A percentile compares a stretch with the other conserved stretches of the same genome.
phyloP scores from a whole-genome alignment of 1,140 invertebrate genomes.

The Parasteatoda tepidariorum region DNA sequence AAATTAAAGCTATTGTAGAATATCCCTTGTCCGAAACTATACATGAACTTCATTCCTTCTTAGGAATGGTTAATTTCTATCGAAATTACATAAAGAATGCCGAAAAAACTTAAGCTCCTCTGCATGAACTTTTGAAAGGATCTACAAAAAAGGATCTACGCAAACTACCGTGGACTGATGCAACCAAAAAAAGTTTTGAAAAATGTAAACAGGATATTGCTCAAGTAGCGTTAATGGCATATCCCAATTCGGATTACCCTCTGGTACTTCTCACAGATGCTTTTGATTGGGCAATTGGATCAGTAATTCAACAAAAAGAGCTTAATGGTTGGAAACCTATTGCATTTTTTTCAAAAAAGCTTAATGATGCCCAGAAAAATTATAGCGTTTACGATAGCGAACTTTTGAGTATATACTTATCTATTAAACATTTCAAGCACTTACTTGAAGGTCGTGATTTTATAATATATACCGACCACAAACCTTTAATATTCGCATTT shows the following conservation, averaged over 20 bases:
- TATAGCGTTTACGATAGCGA: slow-evolving; percentile 63
- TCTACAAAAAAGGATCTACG: background rate
- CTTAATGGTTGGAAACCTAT: slow-evolving; percentile 24
- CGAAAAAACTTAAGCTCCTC: slow-evolving; percentile 38
- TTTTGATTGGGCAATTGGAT: slow-evolving; percentile 38
- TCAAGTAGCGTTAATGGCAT: slow-evolving; percentile 61
- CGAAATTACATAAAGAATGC: slow-evolving; percentile 66
- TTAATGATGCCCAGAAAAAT: slow-evolving; percentile 49
- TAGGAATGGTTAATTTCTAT: slow-evolving; percentile 69
- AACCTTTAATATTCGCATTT: slow-evolving; percentile 64
- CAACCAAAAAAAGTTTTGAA: background rate
- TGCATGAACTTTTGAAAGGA: slow-evolving; percentile 16
- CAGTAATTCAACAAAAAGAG: slow-evolving; percentile 43
- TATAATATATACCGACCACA: slow-evolving; percentile 64
- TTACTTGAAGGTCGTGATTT: slow-evolving; percentile 66
- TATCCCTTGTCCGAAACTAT: slow-evolving; percentile 65
- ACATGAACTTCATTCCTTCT: slow-evolving; percentile 65
- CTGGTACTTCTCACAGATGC: slow-evolving; percentile 54
- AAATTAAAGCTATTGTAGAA: slow-evolving; percentile 66
- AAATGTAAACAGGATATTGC: background rate
- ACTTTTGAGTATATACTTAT: slow-evolving; percentile 63
- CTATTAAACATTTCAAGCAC: slow-evolving; percentile 65
- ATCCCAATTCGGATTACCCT: slow-evolving; percentile 7
- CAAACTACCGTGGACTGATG: background rate
- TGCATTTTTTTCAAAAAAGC: slow-evolving; percentile 54